Conservation (phyloP, 2,888 invertebrate genomes). For the Leucophora obtusa region DNA sequence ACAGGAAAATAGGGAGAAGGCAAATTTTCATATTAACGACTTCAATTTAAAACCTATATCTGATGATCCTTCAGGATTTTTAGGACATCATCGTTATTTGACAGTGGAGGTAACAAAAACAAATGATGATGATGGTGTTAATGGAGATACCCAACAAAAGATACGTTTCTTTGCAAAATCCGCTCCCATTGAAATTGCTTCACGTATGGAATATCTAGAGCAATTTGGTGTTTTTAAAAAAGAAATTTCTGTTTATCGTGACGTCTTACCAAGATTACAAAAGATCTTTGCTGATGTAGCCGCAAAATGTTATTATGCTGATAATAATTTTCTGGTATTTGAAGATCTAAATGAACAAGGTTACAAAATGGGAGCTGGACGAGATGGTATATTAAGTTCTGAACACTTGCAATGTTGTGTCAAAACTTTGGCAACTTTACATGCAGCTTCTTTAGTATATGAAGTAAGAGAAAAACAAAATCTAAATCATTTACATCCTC, state of each 20-base stretch:
- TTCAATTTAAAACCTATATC: constrained; percentile 70
- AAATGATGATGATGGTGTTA: background rate
- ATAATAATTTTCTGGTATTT: constrained; percentile 77
- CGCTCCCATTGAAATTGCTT: constrained; percentile 80
- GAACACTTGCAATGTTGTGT: constrained; percentile 78
- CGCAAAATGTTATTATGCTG: constrained; percentile 77
- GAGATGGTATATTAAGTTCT: constrained; percentile 74
- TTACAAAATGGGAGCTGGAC: constrained; percentile 71
- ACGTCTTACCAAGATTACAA: constrained; percentile 77
- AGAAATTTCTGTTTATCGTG: constrained; percentile 79
- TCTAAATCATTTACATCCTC: constrained; percentile 70
- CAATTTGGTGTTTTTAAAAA: constrained; percentile 79
- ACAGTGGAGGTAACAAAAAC: constrained; percentile 68
- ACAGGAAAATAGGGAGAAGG: background rate
- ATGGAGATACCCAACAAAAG: constrained; percentile 12
- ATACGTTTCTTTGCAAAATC: constrained; percentile 81
- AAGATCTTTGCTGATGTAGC: constrained; percentile 70
- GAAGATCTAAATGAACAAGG: constrained; percentile 77
- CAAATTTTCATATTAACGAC: constrained; percentile 66
- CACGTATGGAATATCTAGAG: constrained; percentile 80
- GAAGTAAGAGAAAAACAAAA: constrained; percentile 70
- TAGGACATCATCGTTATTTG: constrained; percentile 74
- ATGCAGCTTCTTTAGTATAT: constrained; percentile 78
- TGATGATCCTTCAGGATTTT: constrained; percentile 73
- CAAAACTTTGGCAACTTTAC: constrained; percentile 77